Evolutionary conservation across 2,797 vertebrate species (phyloP).

Genomic region (Manis javanica): DNA sequence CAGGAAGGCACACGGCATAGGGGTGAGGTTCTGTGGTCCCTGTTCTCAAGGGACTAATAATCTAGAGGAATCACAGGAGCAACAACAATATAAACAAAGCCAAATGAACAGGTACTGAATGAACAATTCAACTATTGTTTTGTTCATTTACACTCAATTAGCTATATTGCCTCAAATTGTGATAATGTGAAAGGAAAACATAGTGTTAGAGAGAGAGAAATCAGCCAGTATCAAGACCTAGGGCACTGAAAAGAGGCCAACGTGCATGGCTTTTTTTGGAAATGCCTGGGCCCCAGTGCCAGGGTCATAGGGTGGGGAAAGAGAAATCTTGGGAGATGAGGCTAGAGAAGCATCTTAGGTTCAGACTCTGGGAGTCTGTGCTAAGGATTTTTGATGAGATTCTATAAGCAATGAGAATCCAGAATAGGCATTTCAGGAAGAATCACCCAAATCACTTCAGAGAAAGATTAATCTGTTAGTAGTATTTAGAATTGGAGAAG

Average conservation of each 20-base stretch:
- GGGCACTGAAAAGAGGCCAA: not conserved
- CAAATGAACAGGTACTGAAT: not conserved
- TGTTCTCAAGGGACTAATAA: not conserved
- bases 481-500: not conserved
- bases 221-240: not conserved
- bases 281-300: not conserved
- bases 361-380: not conserved
- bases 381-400: not conserved
- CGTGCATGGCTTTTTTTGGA: no score
- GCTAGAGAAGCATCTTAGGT: not conserved
- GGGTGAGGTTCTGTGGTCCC: not conserved
- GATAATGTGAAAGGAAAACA: not conserved
- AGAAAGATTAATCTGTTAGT: not conserved
- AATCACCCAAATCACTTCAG: not conserved
- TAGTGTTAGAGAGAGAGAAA: not conserved
- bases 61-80: not conserved
- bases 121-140: not conserved
- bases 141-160: not conserved
- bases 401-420: not conserved
- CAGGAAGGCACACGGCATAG: not conserved
- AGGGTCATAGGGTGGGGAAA: not conserved
- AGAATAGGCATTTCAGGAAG: not conserved
- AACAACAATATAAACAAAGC: not conserved
- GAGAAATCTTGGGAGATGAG: not conserved
- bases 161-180: not conserved